Conservation (phyloP, 1,140 invertebrate species). For the Monochamus saltuarius region DNA sequence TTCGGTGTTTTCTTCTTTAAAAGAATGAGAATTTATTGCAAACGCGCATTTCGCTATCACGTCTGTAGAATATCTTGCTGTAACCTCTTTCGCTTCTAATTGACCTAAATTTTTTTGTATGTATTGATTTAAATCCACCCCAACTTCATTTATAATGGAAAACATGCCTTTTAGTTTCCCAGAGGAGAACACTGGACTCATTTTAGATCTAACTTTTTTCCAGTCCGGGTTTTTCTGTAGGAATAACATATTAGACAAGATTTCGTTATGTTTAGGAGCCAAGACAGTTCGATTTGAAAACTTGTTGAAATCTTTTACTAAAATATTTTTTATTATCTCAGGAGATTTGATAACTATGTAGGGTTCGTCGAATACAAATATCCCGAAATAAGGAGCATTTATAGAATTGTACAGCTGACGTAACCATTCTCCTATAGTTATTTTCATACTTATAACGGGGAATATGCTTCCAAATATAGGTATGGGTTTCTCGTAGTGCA, state of each 20-base stretch:
- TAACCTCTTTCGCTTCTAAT: slow-evolving; percentile 41
- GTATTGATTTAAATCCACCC: slow-evolving; percentile 30
- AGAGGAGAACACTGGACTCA: slow-evolving; percentile 58
- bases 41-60: slow-evolving; percentile 55
- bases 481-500: slow-evolving; percentile 44
- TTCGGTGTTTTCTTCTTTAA: slow-evolving; percentile 50
- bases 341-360: slow-evolving; percentile 51
- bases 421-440: slow-evolving; percentile 33
- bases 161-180: slow-evolving; percentile 54
- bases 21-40: slow-evolving; percentile 52
- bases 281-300: slow-evolving; percentile 53
- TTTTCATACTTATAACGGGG: slow-evolving; percentile 31
- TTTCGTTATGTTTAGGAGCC: slow-evolving; percentile 17
- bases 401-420: slow-evolving; percentile 40
- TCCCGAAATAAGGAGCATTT: slow-evolving; percentile 42
- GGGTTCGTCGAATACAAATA: slow-evolving; percentile 45
- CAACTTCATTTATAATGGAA: slow-evolving; percentile 38
- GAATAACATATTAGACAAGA: slow-evolving; percentile 36
- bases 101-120: slow-evolving; percentile 20
- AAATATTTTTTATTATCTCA: slow-evolving; percentile 58
- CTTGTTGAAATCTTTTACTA: slow-evolving; percentile 60
- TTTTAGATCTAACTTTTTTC: slow-evolving; percentile 54
- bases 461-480: slow-evolving; percentile 48
- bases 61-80: slow-evolving; percentile 54
- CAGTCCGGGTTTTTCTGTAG: slow-evolving; percentile 50